A percentile compares a stretch with the other conserved stretches of the same genome.
phyloP scores from a whole-genome alignment of 2,113 vertebrate genomes.

The Pluvialis apricaria region DNA sequence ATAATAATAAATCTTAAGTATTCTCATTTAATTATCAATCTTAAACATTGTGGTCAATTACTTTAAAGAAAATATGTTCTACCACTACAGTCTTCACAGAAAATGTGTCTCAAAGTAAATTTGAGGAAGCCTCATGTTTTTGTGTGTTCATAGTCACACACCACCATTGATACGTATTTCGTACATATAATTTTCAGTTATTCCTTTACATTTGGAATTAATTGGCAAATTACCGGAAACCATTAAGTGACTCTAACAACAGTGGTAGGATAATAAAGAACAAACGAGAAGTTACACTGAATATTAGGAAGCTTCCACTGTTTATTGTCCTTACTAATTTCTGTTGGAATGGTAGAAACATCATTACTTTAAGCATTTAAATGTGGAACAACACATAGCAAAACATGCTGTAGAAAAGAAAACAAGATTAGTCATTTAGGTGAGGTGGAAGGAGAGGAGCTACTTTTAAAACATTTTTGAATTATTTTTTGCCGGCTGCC shows the following conservation, averaged over 20 bases:
- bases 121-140: neutral
- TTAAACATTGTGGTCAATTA: neutral
- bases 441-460: neutral
- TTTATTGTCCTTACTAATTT: neutral
- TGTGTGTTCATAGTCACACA: neutral
- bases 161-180: neutral
- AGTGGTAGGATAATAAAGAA: neutral
- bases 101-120: neutral
- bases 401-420: neutral
- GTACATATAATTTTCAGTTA: neutral
- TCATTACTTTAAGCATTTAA: neutral
- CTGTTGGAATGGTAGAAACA: neutral
- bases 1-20: neutral
- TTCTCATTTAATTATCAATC: neutral
- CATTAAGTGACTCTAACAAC: neutral
- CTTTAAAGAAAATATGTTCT: neutral
- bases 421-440: neutral
- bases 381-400: neutral
- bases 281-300: neutral
- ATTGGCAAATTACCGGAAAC: accelerated
- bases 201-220: neutral
- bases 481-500: neutral
- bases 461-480: neutral
- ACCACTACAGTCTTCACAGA: neutral
- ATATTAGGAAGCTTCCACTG: neutral